These are phyloP conservation scores for Phaedon cochleariae DNA, from an alignment of 2,888 invertebrate species.

Conservation along the genomic window DNA sequence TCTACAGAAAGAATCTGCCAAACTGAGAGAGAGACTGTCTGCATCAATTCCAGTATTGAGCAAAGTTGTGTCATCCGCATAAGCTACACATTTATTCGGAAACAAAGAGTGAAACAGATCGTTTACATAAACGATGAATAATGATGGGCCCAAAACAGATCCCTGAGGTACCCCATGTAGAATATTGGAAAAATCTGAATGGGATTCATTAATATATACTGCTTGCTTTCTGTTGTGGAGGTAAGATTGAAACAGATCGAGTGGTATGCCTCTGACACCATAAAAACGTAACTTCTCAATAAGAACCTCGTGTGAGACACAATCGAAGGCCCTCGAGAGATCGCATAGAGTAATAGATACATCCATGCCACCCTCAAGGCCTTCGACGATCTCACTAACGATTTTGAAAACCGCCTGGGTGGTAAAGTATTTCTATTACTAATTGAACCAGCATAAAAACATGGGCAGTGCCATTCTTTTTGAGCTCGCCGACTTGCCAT, in stretches of 20 bases:
- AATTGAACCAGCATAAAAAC: no score
- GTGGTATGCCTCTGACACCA: neutral
- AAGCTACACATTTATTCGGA: no score
- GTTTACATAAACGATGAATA: neutral
- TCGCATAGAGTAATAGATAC: constrained; percentile 13
- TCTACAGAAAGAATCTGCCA: neutral
- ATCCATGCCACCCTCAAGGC: constrained; percentile 9
- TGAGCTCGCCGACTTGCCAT: no score
- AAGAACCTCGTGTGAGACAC: neutral
- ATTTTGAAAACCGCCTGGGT: constrained; percentile 10
- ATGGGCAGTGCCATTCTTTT: no score
- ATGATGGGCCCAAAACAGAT: neutral
- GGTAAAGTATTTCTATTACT: no score
- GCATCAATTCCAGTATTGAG: neutral
- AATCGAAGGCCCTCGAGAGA: constrained; percentile 15
- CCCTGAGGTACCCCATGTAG: neutral
- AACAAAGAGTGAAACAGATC: no score
- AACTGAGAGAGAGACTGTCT: neutral
- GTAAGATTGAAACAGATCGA: neutral
- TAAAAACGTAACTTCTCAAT: neutral
- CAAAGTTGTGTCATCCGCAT: no score
- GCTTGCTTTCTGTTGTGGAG: neutral
- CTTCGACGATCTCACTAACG: constrained; percentile 1
- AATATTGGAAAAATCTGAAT: neutral
- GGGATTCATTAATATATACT: neutral